Evolutionary conservation across 2,113 vertebrate genomes (phyloP), one percentile per base, ranked within the genome.

Genomic region (Tyto alba): DNA sequence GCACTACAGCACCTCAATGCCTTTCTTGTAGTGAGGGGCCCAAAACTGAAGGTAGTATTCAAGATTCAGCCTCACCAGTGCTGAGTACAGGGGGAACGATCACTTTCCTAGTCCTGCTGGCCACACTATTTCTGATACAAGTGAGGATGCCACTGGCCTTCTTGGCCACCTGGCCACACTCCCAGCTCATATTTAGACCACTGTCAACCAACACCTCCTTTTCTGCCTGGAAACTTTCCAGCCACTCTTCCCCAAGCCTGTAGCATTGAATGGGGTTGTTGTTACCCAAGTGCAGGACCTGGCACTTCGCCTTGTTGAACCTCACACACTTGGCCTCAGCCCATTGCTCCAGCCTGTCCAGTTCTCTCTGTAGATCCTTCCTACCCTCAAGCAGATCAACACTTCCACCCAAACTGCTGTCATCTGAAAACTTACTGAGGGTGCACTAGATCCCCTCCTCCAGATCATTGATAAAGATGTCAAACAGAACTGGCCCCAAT

Each of bases 111-210:
- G 8, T n/a, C 9, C 32, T n/a, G 32, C 56, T 59, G 56, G 34
- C 20, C 34, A 59, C 13, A 23, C 21, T n/a, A n/a, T 23, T 59
- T n/a, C 56, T 59, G 6, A 59, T 22, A 14, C 32, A n/a, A 4
- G 8, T 32, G 20, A n/a, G 32, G 21, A 59, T n/a, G 20, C 32
- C 4, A 4, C n/a, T n/a, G 20, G 20, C 56, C 34, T 59, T 59
- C 56, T n/a, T 59, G 56, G 34, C 34, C 56, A n/a, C 20, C 34
- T 59, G 34, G 34, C 34, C 21, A 59, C 34, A n/a, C 20, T 57
- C 12, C 56, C 5, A 7, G 32, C 21, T n/a, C 6, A 15, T 7
- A 10, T n/a, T 59, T 20, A 23, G 56, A 5, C 1, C 1, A 13
- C 34, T n/a, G 56, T 59, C 4, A 1, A 59, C 21, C 21, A 59